phyloP scores from a whole-genome alignment of 2,888 invertebrate species.

The Nezara viridula region DNA sequence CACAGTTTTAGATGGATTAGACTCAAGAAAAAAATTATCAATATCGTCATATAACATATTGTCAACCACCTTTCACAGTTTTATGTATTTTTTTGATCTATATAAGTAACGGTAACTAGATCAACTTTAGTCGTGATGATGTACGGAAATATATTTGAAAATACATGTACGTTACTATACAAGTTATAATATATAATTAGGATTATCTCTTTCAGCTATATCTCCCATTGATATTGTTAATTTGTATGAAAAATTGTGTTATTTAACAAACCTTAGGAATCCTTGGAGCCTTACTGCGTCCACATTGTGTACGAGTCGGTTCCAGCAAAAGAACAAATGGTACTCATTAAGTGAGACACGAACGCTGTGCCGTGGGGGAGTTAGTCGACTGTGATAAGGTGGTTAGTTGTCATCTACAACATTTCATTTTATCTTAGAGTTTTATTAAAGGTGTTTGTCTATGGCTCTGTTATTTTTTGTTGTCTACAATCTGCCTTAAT shows the following conservation, averaged over 20 bases:
- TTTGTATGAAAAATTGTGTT: neutral
- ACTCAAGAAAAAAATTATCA: no score
- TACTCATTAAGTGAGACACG: neutral
- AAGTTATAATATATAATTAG: neutral
- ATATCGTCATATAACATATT: no score
- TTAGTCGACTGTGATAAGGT: neutral
- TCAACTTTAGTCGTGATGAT: no score
- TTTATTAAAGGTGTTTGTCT: neutral
- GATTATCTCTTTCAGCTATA: neutral
- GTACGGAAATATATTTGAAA: no score
- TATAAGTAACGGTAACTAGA: no score
- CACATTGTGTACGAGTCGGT: neutral
- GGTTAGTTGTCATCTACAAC: neutral
- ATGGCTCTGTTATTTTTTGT: neutral
- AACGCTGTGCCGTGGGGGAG: neutral
- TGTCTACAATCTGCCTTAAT: neutral
- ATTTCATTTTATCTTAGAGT: neutral
- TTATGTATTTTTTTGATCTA: no score
- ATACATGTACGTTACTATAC: neutral
- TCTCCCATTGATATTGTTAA: neutral
- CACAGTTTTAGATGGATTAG: no score
- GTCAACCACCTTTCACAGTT: no score
- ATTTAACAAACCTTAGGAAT: no score
- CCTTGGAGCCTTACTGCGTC: neutral
- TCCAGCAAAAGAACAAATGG: neutral